Percentiles rank a stretch among this genome's conserved stretches.
phyloP scores from a whole-genome alignment of 2,797 vertebrate genomes.

The Acropternis orthonyx region DNA sequence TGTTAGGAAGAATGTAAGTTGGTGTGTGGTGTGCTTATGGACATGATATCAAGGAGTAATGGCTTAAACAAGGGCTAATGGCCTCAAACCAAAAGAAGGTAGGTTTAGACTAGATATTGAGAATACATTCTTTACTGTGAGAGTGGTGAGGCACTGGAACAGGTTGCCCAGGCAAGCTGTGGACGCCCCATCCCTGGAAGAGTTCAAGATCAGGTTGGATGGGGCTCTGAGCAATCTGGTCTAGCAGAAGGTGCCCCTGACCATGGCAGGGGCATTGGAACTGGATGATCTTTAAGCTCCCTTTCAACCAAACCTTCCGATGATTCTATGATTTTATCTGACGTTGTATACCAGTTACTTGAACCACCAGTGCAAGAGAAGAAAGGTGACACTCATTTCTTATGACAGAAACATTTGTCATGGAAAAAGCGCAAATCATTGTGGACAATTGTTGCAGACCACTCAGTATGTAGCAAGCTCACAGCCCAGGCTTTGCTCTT shows the following conservation, averaged over 20 bases:
- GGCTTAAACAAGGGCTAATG: neutral
- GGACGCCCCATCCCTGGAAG: rapidly evolving
- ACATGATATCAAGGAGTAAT: neutral
- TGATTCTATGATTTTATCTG: neutral
- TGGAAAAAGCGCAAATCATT: neutral
- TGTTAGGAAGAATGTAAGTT: neutral
- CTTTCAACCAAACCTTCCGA: neutral
- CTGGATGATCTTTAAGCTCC: neutral
- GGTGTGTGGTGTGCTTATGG: neutral
- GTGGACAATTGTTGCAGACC: neutral
- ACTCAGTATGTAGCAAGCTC: neutral
- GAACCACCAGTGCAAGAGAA: neutral
- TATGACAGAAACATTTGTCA: neutral
- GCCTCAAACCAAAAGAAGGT: neutral
- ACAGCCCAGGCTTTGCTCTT: neutral
- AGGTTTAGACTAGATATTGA: neutral
- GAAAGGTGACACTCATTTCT: neutral
- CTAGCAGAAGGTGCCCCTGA: neutral
- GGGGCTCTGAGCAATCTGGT: neutral
- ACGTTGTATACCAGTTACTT: neutral
- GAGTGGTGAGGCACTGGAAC: neutral
- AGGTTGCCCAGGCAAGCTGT: neutral
- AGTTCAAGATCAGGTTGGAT: neutral
- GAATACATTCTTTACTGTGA: neutral
- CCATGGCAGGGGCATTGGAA: neutral